A percentile compares a stretch with the other conserved stretches of the same genome.
These are phyloP conservation scores for Melanocharis versteri DNA, from an alignment of 2,113 vertebrate species.

Conservation along the genomic window DNA sequence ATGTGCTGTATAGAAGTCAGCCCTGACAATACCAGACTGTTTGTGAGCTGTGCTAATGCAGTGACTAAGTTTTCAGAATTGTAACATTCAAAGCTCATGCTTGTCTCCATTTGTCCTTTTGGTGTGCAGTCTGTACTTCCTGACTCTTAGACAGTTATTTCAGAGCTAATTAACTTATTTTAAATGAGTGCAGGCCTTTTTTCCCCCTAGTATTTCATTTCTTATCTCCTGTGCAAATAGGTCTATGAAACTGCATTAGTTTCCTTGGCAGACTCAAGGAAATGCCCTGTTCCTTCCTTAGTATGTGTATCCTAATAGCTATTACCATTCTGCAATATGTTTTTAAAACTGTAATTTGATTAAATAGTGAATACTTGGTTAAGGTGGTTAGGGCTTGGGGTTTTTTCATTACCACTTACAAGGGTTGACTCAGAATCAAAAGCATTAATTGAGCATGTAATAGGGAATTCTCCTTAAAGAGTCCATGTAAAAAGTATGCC, in stretches of 20 bases:
- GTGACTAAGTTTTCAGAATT: not conserved
- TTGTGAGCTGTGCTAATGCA: not conserved
- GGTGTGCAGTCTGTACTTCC: not conserved
- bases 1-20: not conserved
- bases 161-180: not conserved
- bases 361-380: not conserved
- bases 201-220: not conserved
- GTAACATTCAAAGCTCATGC: not conserved
- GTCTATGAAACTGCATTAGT: not conserved
- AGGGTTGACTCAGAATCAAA: not conserved
- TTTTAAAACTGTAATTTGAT: not conserved
- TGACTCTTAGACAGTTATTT: not conserved
- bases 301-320: not conserved
- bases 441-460: not conserved
- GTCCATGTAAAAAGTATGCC: not conserved
- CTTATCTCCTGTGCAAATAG: not conserved
- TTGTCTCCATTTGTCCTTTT: conserved; percentile 9
- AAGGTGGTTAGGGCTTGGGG: not conserved
- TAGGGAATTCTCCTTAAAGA: not conserved
- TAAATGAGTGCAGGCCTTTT: not conserved
- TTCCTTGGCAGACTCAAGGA: not conserved
- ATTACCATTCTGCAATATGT: not conserved
- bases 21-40: not conserved
- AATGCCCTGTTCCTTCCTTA: not conserved
- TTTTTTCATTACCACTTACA: not conserved